Percentiles rank a stretch among this genome's conserved stretches.
Conservation (phyloP, 2,113 vertebrate species). For the Pterophyllum scalare region DNA sequence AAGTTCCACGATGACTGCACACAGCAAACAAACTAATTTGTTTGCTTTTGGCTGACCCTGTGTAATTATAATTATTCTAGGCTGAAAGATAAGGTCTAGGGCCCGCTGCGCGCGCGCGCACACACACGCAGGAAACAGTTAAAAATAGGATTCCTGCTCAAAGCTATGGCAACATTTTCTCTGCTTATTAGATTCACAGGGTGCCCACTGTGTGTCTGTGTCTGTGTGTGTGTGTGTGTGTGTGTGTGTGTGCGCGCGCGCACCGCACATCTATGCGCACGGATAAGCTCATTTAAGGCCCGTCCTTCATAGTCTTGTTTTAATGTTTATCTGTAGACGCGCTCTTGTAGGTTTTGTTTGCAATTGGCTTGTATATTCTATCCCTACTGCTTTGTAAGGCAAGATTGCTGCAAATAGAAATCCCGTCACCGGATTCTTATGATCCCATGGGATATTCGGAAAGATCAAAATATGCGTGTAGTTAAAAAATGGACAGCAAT, state of each 20-base stretch:
- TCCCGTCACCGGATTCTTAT: not conserved
- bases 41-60: slow-evolving; percentile 72
- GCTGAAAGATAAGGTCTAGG: slow-evolving; percentile 89
- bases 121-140: slow-evolving; percentile 85
- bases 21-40: slow-evolving; percentile 56
- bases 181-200: slow-evolving; percentile 54
- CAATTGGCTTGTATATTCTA: not conserved
- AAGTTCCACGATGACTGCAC: slow-evolving; percentile 45
- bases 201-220: slow-evolving; percentile 25
- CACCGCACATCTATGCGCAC: not conserved
- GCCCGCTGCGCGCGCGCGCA: slow-evolving; percentile 78
- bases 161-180: slow-evolving; percentile 82
- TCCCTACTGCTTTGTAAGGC: not conserved
- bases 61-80: slow-evolving; percentile 67
- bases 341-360: slow-evolving; percentile 17
- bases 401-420: slow-evolving; percentile 21
- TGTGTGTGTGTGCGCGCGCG: not conserved
- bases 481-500: not conserved
- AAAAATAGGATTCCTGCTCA: slow-evolving; percentile 84
- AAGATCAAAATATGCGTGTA: not conserved
- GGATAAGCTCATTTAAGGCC: slow-evolving; percentile 19
- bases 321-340: not conserved
- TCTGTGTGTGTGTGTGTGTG: not conserved
- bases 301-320: slow-evolving; percentile 10
- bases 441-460: not conserved